Evolutionary conservation across 2,113 vertebrate species (phyloP), one percentile per base, ranked within the genome.

Genomic region (Paramisgurnus dabryanus): DNA sequence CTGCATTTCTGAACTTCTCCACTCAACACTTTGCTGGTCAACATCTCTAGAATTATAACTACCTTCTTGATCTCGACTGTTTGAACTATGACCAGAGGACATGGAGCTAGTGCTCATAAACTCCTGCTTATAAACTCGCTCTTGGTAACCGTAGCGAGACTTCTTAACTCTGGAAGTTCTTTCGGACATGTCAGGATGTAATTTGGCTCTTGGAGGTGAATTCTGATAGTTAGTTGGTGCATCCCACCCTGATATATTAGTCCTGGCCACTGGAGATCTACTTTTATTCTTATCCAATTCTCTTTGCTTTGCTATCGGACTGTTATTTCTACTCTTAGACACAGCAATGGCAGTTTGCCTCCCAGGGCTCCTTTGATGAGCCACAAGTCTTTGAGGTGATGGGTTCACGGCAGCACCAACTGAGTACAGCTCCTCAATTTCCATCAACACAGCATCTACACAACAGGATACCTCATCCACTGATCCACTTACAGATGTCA

Each of bases 381-480:
- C 76, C 81, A 39, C 82, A 55, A 68, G 82, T 80, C 64, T 90
- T 92, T 83, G 89, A 82, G 0, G 89, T 90, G 85, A 82, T 82
- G 0, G 90, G 22, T 85, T 73, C 47, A 85, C 65, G 60, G 83
- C 83, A 73, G 90, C 84, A 72, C 85, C 83, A 4, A 89, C 88
- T 6, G 88, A 86, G 64, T 95, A 96, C 10, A 98, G 86, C 18
- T 96, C 96, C 85, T 96, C 96, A 81, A 99, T 98, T 90, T 97
- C 97, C 71, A 91, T 96, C 78, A 99, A 90, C 17, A 99, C 96
- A 0, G 95, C 94, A 86, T 99, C 97, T 1, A 99, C 96, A 4
- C 96, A 98, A 84, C 91, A 96, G 27, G 96, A 99, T 10, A 98
- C 96, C 88, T 99, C 96, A 78, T 98, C 97, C 83, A 99, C 96